These are phyloP conservation scores for Pantherophis vulpinus DNA, from an alignment of 2,797 vertebrate genomes.

Conservation along the genomic window DNA sequence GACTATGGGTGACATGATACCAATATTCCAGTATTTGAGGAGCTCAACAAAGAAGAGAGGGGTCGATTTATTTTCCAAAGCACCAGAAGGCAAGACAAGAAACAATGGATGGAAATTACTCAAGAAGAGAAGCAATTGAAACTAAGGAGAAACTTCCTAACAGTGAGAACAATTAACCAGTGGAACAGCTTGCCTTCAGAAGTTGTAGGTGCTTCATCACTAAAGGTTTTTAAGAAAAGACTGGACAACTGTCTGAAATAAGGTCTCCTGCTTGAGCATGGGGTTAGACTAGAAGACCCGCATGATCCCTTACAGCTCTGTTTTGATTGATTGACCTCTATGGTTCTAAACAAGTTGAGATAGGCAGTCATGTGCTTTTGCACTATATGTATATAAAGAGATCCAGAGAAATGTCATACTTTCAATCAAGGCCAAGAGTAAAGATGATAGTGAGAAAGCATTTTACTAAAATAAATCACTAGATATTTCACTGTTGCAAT, in stretches of 20 bases:
- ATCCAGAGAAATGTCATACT: neutral
- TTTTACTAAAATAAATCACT: neutral
- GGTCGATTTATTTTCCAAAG: neutral
- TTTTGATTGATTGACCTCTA: neutral
- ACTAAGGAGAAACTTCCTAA: neutral
- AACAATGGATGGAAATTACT: neutral
- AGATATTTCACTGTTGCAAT: neutral
- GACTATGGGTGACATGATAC: neutral
- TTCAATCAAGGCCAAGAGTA: neutral
- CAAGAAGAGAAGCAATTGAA: neutral
- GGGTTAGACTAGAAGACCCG: neutral
- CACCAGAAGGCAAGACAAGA: neutral
- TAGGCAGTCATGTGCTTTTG: neutral
- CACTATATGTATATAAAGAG: neutral
- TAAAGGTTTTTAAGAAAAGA: neutral
- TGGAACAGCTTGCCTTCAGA: neutral
- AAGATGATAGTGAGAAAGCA: neutral
- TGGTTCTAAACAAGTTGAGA: neutral
- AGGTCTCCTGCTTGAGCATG: neutral
- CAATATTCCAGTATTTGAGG: neutral
- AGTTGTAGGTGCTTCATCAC: neutral
- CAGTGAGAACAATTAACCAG: neutral
- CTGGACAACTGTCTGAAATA: neutral
- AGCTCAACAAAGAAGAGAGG: neutral
- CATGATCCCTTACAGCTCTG: neutral